Percentiles rank a stretch among this genome's conserved stretches.
Conservation (phyloP, 1,140 invertebrate genomes). For the Orius insidiosus region DNA sequence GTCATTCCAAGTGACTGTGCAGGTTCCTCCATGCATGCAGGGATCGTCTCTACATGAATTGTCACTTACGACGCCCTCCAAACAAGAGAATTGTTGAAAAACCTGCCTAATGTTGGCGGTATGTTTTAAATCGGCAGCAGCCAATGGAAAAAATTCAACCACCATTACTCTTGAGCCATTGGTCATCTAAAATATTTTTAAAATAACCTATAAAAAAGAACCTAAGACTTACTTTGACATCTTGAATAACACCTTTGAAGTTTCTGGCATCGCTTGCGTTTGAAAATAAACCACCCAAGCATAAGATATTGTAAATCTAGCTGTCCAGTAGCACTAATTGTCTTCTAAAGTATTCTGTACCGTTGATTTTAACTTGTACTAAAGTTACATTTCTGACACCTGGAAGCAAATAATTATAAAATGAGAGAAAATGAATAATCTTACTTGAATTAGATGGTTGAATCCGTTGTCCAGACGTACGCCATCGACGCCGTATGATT, state of each 20-base stretch:
- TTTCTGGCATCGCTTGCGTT: constrained; percentile 33
- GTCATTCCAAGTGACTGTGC: constrained; percentile 76
- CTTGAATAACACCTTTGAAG: constrained; percentile 90
- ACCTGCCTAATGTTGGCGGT: constrained; percentile 48
- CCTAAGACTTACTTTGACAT: constrained; percentile 59
- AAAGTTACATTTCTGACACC: constrained; percentile 55
- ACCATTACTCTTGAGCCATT: constrained; percentile 58
- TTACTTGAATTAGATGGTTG: constrained; percentile 66
- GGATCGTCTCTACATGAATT: constrained; percentile 64
- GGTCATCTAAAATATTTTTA: constrained; percentile 35
- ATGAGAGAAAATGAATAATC: constrained; percentile 1
- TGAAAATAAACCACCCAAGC: constrained; percentile 51
- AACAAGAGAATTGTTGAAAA: constrained; percentile 44
- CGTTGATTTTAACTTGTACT: constrained; percentile 70
- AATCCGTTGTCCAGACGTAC: constrained; percentile 71
- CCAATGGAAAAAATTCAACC: constrained; percentile 73
- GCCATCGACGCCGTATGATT: constrained; percentile 61
- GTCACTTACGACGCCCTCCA: constrained; percentile 66
- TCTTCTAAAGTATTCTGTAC: constrained; percentile 71
- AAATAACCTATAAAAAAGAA: constrained; percentile 8
- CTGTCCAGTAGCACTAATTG: constrained; percentile 54
- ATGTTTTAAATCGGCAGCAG: constrained; percentile 37
- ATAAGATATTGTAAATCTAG: constrained; percentile 68
- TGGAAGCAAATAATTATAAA: too few species aligned
- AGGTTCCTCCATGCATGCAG: constrained; percentile 67